Conservation (phyloP, 2,797 vertebrate species). For the Channallabes apus region DNA sequence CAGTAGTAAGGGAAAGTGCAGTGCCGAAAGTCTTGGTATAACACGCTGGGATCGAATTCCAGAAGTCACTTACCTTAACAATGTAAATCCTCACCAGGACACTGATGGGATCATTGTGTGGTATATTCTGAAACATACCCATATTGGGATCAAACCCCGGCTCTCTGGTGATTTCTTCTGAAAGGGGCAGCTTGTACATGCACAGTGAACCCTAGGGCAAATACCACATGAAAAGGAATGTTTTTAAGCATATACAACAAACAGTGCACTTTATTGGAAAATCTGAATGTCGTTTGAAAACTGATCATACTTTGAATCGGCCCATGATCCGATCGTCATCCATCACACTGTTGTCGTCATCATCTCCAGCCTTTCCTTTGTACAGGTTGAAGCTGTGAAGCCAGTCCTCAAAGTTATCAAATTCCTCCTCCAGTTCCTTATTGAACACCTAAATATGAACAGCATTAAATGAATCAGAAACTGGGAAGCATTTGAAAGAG, state of each 20-base stretch:
- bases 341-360: slow-evolving; percentile 72
- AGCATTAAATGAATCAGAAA: background rate
- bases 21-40: background rate
- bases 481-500: too few species aligned
- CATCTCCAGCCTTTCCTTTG: slow-evolving; percentile 78
- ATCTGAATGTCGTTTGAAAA: background rate
- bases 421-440: slow-evolving; percentile 78
- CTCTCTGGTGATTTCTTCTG: slow-evolving; percentile 87
- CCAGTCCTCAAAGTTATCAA: slow-evolving; percentile 79
- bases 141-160: slow-evolving; percentile 88
- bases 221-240: background rate
- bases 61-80: slow-evolving; percentile 80
- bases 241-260: background rate
- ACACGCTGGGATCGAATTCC: background rate
- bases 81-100: slow-evolving; percentile 93
- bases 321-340: slow-evolving; percentile 81
- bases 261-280: background rate
- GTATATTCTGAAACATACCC: slow-evolving; percentile 98
- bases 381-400: slow-evolving; percentile 80
- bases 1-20: background rate
- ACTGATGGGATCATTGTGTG: slow-evolving; percentile 91
- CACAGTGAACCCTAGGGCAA: slow-evolving; percentile 87
- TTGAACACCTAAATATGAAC: slow-evolving; percentile 70
- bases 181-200: slow-evolving; percentile 93
- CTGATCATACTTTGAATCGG: slow-evolving; percentile 72